These are phyloP conservation scores for Heliconius cydno DNA, from an alignment of 2,888 invertebrate species.

Conservation along the genomic window DNA sequence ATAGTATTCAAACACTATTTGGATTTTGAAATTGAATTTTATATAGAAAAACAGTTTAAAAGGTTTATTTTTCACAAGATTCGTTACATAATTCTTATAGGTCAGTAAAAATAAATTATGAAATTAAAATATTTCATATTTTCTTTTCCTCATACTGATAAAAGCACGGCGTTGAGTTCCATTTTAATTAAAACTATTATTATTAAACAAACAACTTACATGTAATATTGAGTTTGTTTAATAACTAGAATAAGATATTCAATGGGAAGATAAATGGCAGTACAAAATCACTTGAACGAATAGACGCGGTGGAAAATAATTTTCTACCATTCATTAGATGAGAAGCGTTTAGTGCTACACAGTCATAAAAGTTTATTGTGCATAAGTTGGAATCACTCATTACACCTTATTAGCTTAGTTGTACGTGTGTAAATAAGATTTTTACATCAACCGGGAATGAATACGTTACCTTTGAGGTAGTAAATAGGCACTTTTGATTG, in stretches of 20 bases:
- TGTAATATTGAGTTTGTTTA: background rate
- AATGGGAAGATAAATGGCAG: constrained; percentile 9
- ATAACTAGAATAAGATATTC: constrained; percentile 11
- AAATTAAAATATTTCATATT: no score
- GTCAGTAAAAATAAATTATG: no score
- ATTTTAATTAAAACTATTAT: background rate
- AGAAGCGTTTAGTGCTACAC: constrained; percentile 8
- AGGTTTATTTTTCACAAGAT: no score
- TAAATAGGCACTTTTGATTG: no score
- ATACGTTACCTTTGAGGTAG: background rate
- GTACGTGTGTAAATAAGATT: background rate
- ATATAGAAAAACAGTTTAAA: no score
- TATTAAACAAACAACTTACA: background rate
- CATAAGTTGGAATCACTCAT: background rate
- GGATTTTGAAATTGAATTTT: no score
- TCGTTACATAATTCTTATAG: no score
- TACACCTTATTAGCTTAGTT: background rate
- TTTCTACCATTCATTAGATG: constrained; percentile 1
- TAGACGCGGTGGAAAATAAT: constrained; percentile 3
- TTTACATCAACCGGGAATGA: background rate
- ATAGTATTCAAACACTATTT: background rate
- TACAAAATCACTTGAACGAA: constrained; percentile 8
- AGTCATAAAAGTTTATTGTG: constrained; percentile 2
- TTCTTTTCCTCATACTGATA: no score
- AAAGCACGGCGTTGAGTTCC: no score